These are phyloP conservation scores for Tachina grossa DNA, from an alignment of 2,888 invertebrate genomes.

Conservation along the genomic window DNA sequence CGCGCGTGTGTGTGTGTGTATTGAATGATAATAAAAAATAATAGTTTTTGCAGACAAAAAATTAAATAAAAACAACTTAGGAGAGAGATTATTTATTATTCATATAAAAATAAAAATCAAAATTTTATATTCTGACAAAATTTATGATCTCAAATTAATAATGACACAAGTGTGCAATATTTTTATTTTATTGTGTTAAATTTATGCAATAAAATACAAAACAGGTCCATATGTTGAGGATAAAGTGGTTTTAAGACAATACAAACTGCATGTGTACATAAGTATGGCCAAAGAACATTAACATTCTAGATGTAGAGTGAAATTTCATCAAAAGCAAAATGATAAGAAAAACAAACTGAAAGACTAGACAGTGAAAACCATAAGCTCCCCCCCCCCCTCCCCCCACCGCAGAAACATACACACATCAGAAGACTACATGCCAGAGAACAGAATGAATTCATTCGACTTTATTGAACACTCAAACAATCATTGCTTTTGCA, in stretches of 20 bases:
- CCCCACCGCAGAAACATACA: too few relatives aligned
- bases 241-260: conserved; percentile 1
- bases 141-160: conserved; percentile 3
- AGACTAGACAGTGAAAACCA: too few relatives aligned
- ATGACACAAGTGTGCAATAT: not conserved
- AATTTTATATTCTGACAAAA: not conserved
- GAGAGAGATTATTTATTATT: conserved; percentile 3
- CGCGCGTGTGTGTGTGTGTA: not conserved
- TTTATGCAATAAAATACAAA: conserved; percentile 8
- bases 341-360: too few relatives aligned
- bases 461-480: too few relatives aligned
- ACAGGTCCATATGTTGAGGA: conserved; percentile 10
- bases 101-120: not conserved
- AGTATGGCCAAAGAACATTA: not conserved
- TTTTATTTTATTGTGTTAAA: not conserved
- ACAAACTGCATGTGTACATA: not conserved
- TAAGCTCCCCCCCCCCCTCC: too few relatives aligned
- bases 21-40: not conserved
- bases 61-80: not conserved
- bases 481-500: too few relatives aligned
- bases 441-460: too few relatives aligned
- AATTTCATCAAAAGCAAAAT: too few relatives aligned
- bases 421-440: too few relatives aligned
- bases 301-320: not conserved
- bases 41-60: not conserved